Percentiles rank a stretch among this genome's conserved stretches.
phyloP scores from a whole-genome alignment of 2,888 invertebrate species.

The Epinotia nisella region DNA sequence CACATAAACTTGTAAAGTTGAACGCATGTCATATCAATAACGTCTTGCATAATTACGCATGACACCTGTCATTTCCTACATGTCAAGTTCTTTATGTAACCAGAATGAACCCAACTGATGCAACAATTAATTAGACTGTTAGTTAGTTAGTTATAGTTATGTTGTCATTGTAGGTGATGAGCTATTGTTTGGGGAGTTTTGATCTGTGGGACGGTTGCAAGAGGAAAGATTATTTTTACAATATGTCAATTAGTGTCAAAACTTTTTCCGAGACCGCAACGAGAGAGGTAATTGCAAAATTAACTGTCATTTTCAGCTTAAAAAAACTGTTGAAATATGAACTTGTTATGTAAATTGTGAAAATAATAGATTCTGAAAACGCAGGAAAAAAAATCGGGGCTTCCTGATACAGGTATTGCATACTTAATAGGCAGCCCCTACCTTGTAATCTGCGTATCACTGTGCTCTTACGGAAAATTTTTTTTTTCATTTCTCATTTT shows the following conservation, averaged over 20 bases:
- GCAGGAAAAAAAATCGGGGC: too few species aligned
- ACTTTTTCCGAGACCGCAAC: background rate
- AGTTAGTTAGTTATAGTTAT: conserved; percentile 7
- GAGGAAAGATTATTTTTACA: background rate
- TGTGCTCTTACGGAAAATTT: too few species aligned
- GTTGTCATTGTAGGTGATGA: conserved; percentile 19
- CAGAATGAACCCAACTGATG: conserved; percentile 2
- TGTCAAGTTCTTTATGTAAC: conserved; percentile 39
- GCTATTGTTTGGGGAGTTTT: conserved; percentile 16
- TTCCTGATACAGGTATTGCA: too few species aligned
- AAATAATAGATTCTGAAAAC: too few species aligned
- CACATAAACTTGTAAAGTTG: conserved; percentile 11
- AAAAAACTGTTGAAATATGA: too few species aligned
- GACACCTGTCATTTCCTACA: conserved; percentile 35
- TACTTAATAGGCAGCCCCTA: too few species aligned
- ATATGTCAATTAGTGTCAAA: background rate
- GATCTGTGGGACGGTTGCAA: conserved; percentile 5
- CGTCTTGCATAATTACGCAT: conserved; percentile 28
- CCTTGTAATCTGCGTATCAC: too few species aligned
- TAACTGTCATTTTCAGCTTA: background rate
- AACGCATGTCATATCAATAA: conserved; percentile 30
- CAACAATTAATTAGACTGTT: conserved; percentile 22
- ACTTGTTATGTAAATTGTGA: too few species aligned
- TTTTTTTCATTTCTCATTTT: too few species aligned
- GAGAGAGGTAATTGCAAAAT: background rate